These are phyloP conservation scores for Choreutis nemorana DNA, from an alignment of 2,888 invertebrate species.

Conservation along the genomic window DNA sequence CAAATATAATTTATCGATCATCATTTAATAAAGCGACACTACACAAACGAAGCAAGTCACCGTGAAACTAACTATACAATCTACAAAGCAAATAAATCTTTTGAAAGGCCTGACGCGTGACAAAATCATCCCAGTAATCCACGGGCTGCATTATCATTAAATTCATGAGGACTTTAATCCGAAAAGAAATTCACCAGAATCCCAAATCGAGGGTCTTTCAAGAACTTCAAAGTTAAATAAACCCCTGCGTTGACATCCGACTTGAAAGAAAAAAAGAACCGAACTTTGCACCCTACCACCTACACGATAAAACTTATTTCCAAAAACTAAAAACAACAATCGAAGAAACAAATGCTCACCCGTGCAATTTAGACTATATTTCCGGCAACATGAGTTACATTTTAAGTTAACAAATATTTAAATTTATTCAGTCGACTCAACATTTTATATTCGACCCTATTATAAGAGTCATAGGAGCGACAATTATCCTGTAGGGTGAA, in stretches of 20 bases:
- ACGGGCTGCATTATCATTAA: conserved; percentile 58
- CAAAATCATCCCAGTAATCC: conserved; percentile 40
- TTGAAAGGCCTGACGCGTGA: conserved; percentile 38
- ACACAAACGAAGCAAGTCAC: no score
- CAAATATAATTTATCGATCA: no score
- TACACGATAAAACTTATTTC: conserved; percentile 26
- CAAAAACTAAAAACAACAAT: conserved; percentile 18
- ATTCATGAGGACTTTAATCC: conserved; percentile 63
- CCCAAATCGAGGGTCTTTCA: conserved; percentile 61
- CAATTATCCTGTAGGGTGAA: conserved; percentile 6
- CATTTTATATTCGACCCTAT: conserved; percentile 34
- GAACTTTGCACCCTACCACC: conserved; percentile 22
- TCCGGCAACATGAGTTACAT: conserved; percentile 65
- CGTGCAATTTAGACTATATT: conserved; percentile 65
- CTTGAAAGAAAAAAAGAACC: conserved; percentile 11
- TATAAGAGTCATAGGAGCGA: conserved; percentile 8
- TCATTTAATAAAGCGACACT: no score
- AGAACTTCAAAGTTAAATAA: conserved; percentile 65
- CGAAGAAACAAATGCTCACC: conserved; percentile 53
- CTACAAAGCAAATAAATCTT: conserved; percentile 18
- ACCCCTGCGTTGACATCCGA: conserved; percentile 34
- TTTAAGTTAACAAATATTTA: conserved; percentile 66
- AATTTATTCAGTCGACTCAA: conserved; percentile 44
- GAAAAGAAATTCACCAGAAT: conserved; percentile 63
- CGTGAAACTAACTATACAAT: no score